Evolutionary conservation across 2,888 invertebrate genomes (phyloP).

Genomic region (Pelosia muscerda): DNA sequence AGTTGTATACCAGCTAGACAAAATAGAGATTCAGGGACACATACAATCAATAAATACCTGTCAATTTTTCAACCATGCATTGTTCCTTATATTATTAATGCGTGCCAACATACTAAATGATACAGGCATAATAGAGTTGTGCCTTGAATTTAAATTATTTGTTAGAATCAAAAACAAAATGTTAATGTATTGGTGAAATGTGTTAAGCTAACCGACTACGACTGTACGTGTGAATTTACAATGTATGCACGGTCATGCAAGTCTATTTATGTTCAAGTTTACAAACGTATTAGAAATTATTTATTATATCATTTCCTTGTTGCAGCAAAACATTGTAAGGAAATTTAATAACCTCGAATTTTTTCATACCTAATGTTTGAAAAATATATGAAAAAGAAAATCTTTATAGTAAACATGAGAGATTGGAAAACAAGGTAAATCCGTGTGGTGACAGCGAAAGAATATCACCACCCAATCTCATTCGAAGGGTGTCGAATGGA

Average conservation of each 20-base stretch:
- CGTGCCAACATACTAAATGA: not conserved
- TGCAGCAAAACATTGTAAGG: not conserved
- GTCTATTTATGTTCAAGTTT: not conserved
- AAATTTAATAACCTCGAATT: not conserved
- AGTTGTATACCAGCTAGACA: no score
- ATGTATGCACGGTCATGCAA: not conserved
- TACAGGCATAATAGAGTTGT: not conserved
- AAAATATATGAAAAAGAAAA: no score
- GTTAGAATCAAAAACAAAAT: not conserved
- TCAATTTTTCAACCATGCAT: not conserved
- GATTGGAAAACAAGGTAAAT: no score
- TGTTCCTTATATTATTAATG: not conserved
- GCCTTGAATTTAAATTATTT: conserved; percentile 3
- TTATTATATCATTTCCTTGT: not conserved
- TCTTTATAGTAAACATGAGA: no score
- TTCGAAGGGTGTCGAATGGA: no score
- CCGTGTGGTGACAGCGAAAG: no score
- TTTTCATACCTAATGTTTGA: not conserved
- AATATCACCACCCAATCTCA: no score
- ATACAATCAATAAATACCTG: not conserved
- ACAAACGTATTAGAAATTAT: not conserved
- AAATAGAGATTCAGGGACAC: no score
- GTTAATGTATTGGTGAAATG: no score
- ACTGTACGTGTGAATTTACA: not conserved
- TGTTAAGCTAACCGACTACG: no score